Base-by-base conservation (phyloP, 2,113 vertebrate genomes). In the Siniperca knerii region DNA sequence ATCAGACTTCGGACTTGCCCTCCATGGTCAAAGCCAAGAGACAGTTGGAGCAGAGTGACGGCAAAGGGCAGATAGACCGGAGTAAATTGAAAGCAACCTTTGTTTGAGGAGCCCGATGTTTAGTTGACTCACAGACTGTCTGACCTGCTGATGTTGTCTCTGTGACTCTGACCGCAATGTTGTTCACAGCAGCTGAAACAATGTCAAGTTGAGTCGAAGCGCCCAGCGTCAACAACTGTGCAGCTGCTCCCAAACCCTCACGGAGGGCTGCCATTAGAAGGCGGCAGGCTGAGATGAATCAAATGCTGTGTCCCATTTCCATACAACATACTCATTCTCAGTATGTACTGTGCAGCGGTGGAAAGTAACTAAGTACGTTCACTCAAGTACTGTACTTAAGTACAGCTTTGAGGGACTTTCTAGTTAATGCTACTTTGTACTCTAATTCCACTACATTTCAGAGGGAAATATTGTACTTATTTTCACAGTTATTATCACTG, bases 1-100 rank as follows among this genome's bases (percentile, higher is more conserved):
- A 96, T 71, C 95, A 94, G 71, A 95, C 90, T 0, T 96, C 97
- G 61, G 96, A 96, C 11, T 67, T 94, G 81, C 95, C 95, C 0
- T 84, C 96, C 57, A 93, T 88, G 81, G 93, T 97, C 58, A 96
- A 92, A 70, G 92, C 84, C 0, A 95, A 88, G 84, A 90, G 87
- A 29, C 90, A 86, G n/a, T 8, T 70, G 65, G 90, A 95, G 68
- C 95, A 92, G 18, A 67, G 74, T 83, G 86, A 93, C 58, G 75
- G 48, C 66, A 91, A 82, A 79, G 86, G 87, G 21, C 88, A 83
- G 57, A 81, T 81, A 12, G 95, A 90, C 40, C 77, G 94, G 54
- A 95, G 75, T 78, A 95, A 88, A 69, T 91, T 96, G 88, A 98
- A 97, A 78, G 97, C 98, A 8, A 99, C 98, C 18, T 99, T 99